Conservation (phyloP, 2,888 invertebrate species). For the Ichneumoninae sp. region DNA sequence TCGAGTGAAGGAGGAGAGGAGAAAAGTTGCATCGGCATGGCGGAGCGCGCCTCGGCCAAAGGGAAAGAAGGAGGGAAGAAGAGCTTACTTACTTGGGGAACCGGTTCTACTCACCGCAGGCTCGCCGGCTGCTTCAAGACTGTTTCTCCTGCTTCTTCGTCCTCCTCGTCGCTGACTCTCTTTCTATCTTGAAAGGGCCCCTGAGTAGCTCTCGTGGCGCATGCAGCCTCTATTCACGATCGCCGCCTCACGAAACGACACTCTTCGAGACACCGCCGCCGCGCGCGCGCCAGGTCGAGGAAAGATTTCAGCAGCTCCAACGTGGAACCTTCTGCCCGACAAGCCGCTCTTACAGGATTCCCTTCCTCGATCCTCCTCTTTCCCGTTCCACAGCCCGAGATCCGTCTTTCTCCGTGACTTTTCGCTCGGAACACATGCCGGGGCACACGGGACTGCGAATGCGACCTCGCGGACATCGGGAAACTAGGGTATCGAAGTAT, state of each 20-base stretch:
- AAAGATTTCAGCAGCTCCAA: constrained; percentile 56
- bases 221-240: constrained; percentile 63
- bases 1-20: constrained; percentile 62
- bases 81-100: constrained; percentile 76
- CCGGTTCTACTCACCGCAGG: constrained; percentile 79
- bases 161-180: constrained; percentile 37
- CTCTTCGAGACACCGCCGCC: constrained; percentile 55
- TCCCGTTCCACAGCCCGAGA: neutral
- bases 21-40: constrained; percentile 69
- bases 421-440: constrained; percentile 23
- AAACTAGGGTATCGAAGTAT: constrained; percentile 38
- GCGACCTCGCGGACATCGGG: constrained; percentile 6
- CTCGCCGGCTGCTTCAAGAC: constrained; percentile 66
- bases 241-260: constrained; percentile 60
- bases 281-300: constrained; percentile 37
- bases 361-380: constrained; percentile 19
- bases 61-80: constrained; percentile 54
- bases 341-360: constrained; percentile 37
- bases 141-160: constrained; percentile 52
- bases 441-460: constrained; percentile 8
- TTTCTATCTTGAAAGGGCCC: constrained; percentile 43
- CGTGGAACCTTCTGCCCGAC: constrained; percentile 54
- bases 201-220: constrained; percentile 50
- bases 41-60: constrained; percentile 48
- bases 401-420: constrained; percentile 22